Evolutionary conservation across 2,888 invertebrate genomes (phyloP).

Genomic region (Cataglyphis altisquamis): DNA sequence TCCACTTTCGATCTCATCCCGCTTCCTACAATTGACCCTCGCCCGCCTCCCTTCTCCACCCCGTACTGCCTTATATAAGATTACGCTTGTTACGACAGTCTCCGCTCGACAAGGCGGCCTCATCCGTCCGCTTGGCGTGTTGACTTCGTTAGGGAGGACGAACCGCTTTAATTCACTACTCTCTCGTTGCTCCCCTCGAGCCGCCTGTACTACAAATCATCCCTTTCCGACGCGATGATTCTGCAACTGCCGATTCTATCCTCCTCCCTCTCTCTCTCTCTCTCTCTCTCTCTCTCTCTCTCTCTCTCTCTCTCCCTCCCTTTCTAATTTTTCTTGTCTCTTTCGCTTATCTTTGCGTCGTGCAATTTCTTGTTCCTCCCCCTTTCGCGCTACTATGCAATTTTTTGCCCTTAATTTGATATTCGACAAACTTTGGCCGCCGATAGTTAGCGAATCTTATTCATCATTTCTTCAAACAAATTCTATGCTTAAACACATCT

Average conservation of each 20-base stretch:
- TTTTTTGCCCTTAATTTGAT: slow-evolving; percentile 19
- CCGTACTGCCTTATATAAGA: slow-evolving; percentile 79
- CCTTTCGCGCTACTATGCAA: not conserved
- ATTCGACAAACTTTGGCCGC: not conserved
- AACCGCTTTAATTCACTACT: slow-evolving; percentile 81
- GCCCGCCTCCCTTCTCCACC: slow-evolving; percentile 29
- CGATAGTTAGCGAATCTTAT: not conserved
- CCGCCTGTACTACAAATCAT: slow-evolving; percentile 64
- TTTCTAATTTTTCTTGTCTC: not conserved
- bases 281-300: not conserved
- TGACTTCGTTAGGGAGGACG: slow-evolving; percentile 82
- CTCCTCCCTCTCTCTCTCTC: not conserved
- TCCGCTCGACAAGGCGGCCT: slow-evolving; percentile 76
- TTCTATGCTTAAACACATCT: not conserved
- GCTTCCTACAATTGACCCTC: slow-evolving; percentile 75
- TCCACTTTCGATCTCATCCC: slow-evolving; percentile 58
- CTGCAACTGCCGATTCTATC: slow-evolving; percentile 50
- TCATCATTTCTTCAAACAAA: not conserved
- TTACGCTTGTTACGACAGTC: slow-evolving; percentile 83
- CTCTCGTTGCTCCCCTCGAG: slow-evolving; percentile 60
- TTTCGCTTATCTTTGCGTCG: not conserved
- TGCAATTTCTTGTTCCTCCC: not conserved
- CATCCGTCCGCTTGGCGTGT: slow-evolving; percentile 74
- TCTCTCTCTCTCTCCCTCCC: not conserved
- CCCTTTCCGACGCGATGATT: slow-evolving; percentile 57